phyloP scores from a whole-genome alignment of 2,113 vertebrate species.

The Phocoena sinus region DNA sequence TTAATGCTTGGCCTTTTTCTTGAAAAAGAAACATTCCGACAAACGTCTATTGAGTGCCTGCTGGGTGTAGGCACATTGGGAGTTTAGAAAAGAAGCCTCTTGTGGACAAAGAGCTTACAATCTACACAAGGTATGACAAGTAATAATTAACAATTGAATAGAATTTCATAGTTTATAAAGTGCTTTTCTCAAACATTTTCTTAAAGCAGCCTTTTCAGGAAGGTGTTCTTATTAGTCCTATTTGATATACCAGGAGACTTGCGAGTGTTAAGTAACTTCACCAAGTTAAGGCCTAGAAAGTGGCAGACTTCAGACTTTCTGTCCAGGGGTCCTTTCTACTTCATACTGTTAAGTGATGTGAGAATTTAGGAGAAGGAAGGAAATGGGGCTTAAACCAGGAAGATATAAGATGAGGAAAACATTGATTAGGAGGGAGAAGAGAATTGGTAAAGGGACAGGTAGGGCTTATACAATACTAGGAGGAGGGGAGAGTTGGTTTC shows the following conservation, averaged over 20 bases:
- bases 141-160: neutral
- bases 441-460: neutral
- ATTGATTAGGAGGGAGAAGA: neutral
- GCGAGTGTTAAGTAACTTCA: neutral
- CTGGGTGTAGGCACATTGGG: neutral
- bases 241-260: neutral
- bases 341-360: neutral
- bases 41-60: neutral
- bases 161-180: neutral
- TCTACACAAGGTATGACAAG: neutral
- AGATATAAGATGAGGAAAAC: neutral
- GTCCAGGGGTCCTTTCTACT: neutral
- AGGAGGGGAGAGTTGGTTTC: neutral
- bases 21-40: neutral
- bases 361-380: neutral
- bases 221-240: neutral
- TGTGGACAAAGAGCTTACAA: neutral
- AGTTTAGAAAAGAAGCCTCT: neutral
- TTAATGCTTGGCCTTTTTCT: neutral
- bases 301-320: neutral
- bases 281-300: neutral
- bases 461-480: neutral
- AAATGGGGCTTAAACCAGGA: neutral
- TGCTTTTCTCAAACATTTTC: neutral
- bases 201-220: neutral